phyloP scores from a whole-genome alignment of 1,140 invertebrate species.

The Fragariocoptes setiger region DNA sequence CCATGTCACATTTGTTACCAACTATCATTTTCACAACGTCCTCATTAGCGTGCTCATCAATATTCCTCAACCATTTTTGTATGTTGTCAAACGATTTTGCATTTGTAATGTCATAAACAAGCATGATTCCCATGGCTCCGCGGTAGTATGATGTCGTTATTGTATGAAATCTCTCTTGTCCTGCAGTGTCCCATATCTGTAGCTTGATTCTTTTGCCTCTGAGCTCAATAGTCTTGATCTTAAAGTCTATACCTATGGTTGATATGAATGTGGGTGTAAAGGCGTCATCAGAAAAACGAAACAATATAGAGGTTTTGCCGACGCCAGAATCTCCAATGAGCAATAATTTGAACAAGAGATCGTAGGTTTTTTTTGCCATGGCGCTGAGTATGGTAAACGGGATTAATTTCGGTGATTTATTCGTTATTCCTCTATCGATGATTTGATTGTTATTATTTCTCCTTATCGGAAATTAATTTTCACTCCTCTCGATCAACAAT shows the following conservation, averaged over 20 bases:
- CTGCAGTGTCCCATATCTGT: constrained; percentile 58
- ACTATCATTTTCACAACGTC: constrained; percentile 99
- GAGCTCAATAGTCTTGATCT: constrained; percentile 89
- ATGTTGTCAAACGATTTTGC: constrained; percentile 24
- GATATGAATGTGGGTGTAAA: constrained; percentile 96
- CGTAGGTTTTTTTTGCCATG: constrained; percentile 65
- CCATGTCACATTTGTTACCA: constrained; percentile 98
- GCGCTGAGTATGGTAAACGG: too few species aligned
- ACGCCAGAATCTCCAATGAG: constrained; percentile 71
- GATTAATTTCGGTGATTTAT: too few species aligned
- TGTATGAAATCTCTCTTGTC: constrained; percentile 29
- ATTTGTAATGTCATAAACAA: constrained; percentile 23
- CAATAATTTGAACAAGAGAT: constrained; percentile 65
- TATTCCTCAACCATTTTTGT: constrained; percentile 21
- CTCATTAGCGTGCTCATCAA: constrained; percentile 62
- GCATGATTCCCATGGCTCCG: constrained; percentile 24
- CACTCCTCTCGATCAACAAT: too few species aligned
- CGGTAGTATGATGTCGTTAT: constrained; percentile 30
- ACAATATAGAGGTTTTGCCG: constrained; percentile 72
- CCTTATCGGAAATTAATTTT: too few species aligned
- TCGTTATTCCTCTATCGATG: too few species aligned
- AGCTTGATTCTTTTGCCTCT: constrained; percentile 91
- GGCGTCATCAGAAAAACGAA: constrained; percentile 76
- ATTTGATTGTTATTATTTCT: too few species aligned
- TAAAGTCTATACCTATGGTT: constrained; percentile 96